phyloP scores from a whole-genome alignment of 1,140 invertebrate species.

The Scaptomyza pallida region DNA sequence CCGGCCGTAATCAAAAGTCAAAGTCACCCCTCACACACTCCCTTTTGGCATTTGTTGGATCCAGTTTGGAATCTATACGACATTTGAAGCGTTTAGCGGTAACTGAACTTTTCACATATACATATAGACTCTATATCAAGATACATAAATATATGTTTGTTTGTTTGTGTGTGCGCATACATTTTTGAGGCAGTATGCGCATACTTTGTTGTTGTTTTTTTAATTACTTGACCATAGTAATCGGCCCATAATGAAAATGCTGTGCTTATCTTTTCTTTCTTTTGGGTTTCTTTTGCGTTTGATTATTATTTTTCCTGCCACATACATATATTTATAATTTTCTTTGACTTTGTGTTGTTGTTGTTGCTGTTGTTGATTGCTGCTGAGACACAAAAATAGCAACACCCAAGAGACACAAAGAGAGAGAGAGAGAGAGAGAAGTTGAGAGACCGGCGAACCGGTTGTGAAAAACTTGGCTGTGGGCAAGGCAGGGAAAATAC shows the following conservation, averaged over 20 bases:
- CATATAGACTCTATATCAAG: background rate
- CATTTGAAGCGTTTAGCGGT: conserved; percentile 5
- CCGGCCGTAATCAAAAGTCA: conserved; percentile 48
- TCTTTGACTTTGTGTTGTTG: background rate
- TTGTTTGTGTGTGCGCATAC: no score
- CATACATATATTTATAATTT: background rate
- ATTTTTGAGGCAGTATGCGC: no score
- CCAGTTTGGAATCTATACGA: conserved; percentile 15
- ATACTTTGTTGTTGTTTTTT: no score
- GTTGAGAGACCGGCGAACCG: conserved; percentile 39
- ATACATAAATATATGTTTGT: no score
- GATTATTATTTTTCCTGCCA: conserved; percentile 19
- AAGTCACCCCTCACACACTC: conserved; percentile 16
- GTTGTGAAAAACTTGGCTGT: conserved; percentile 55
- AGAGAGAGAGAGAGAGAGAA: background rate
- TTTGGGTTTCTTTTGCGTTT: conserved; percentile 21
- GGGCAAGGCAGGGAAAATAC: conserved; percentile 42
- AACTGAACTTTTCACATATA: conserved; percentile 27
- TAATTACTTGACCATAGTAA: conserved; percentile 31
- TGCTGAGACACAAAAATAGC: conserved; percentile 62
- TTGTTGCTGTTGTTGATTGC: conserved; percentile 14
- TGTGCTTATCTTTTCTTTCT: conserved; percentile 14
- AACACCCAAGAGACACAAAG: conserved; percentile 9
- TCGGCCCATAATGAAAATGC: conserved; percentile 32
- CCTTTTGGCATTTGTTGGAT: background rate